These are phyloP conservation scores for Gambusia yucatana DNA, from an alignment of 2,797 vertebrate genomes.

Conservation along the genomic window DNA sequence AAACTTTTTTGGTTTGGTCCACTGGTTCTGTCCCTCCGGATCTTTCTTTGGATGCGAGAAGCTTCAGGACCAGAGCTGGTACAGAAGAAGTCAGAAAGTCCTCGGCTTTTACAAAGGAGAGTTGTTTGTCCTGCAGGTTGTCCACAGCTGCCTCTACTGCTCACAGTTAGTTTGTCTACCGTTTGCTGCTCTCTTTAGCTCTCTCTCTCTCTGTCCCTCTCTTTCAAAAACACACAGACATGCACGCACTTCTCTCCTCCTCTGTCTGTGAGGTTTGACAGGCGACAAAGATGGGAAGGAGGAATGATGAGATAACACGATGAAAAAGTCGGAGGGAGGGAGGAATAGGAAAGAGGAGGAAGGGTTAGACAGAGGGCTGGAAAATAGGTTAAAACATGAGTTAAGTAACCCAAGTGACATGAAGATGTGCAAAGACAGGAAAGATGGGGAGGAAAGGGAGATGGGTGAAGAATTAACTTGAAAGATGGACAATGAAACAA, in stretches of 20 bases:
- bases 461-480: not conserved
- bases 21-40: not conserved
- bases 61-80: conserved; percentile 24
- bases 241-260: not conserved
- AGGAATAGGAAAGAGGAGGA: not conserved
- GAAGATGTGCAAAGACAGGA: not conserved
- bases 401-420: not conserved
- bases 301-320: not conserved
- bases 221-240: conserved; percentile 14
- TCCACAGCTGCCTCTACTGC: conserved; percentile 48
- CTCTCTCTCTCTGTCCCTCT: conserved; percentile 31
- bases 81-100: conserved; percentile 35
- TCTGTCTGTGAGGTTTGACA: conserved; percentile 36
- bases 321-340: not conserved
- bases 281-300: not conserved
- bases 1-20: conserved; percentile 8
- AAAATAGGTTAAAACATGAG: not conserved
- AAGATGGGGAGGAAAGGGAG: not conserved
- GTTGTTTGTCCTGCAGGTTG: conserved; percentile 29
- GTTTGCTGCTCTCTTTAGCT: conserved; percentile 42
- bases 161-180: conserved; percentile 29
- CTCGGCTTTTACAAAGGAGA: conserved; percentile 5
- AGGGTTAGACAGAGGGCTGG: conserved; percentile 6
- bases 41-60: conserved; percentile 16
- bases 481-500: not conserved